A percentile compares a stretch with the other conserved stretches of the same genome.
Evolutionary conservation across 2,113 vertebrate species (phyloP).

Genomic region (Phycodurus eques): DNA sequence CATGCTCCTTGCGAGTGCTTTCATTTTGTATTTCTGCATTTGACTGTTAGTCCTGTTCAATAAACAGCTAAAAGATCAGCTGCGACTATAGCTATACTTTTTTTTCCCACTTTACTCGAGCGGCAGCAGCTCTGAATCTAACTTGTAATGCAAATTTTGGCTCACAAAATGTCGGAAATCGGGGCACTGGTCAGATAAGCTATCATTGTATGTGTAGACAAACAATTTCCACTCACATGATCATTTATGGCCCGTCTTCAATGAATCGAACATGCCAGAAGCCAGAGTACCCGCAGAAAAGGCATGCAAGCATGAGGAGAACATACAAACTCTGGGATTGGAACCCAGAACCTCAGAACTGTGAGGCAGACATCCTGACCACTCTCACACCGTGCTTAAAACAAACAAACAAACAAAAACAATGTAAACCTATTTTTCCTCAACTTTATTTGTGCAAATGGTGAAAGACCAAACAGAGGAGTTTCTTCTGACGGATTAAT

Average conservation of each 20-base stretch:
- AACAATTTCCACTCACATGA: not conserved
- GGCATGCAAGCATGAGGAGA: no score
- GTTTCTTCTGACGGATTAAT: not conserved
- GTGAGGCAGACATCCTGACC: not conserved
- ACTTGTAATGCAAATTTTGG: not conserved
- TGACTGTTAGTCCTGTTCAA: no score
- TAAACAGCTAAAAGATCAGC: not conserved
- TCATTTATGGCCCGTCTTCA: not conserved
- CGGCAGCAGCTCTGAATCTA: no score
- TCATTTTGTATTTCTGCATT: no score
- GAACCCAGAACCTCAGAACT: not conserved
- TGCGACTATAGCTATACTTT: not conserved
- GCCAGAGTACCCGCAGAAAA: no score
- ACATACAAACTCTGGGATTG: not conserved
- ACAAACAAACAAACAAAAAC: not conserved
- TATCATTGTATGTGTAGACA: not conserved
- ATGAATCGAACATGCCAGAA: not conserved
- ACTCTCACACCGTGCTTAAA: not conserved
- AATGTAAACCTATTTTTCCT: not conserved
- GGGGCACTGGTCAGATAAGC: no score
- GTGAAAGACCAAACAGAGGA: not conserved
- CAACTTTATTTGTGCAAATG: not conserved
- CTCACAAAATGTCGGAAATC: not conserved
- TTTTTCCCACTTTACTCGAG: not conserved
- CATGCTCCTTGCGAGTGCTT: no score